phyloP scores from a whole-genome alignment of 2,113 vertebrate genomes.

The Anthoscopus minutus region DNA sequence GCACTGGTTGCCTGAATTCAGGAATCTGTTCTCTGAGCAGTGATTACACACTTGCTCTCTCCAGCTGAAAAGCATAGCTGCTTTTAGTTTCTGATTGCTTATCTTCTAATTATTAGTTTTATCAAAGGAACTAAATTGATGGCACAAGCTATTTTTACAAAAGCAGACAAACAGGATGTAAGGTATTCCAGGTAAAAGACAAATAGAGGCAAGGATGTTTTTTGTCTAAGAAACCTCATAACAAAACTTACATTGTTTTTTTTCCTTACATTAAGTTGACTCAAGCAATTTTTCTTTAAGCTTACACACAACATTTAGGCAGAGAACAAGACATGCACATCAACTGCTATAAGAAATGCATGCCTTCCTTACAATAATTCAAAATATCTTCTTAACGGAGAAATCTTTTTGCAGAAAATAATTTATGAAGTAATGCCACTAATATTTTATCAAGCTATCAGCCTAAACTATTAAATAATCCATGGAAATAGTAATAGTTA shows the following conservation, averaged over 20 bases:
- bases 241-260: neutral
- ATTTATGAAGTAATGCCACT: neutral
- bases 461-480: neutral
- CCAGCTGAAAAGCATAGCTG: neutral
- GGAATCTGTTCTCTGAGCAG: neutral
- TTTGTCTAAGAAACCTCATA: neutral
- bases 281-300: neutral
- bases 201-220: neutral
- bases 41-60: neutral
- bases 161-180: neutral
- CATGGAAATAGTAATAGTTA: neutral
- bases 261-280: neutral
- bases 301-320: neutral
- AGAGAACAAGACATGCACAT: neutral
- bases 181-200: neutral
- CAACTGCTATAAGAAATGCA: neutral
- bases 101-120: constrained; percentile 6
- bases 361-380: neutral
- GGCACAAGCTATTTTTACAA: neutral
- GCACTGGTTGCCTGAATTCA: neutral
- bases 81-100: neutral
- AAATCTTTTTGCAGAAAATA: neutral
- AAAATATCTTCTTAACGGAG: neutral
- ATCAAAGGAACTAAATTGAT: neutral
- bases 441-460: neutral